Evolutionary conservation across 2,888 invertebrate genomes (phyloP).

Genomic region (Acleris sparsana): DNA sequence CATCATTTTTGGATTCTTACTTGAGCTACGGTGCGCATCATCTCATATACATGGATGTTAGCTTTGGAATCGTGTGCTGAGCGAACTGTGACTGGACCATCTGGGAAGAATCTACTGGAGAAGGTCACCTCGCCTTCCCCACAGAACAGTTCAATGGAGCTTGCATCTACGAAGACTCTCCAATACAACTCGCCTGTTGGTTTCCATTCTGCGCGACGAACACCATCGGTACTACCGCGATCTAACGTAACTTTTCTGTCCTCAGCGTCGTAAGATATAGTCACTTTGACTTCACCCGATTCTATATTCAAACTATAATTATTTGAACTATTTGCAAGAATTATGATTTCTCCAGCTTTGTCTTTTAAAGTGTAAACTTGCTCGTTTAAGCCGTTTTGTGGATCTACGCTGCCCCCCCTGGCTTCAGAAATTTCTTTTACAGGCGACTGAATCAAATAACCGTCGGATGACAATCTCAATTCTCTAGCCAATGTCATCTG

Average conservation of each 20-base stretch:
- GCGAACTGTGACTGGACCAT: conserved; percentile 38
- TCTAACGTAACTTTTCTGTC: conserved; percentile 55
- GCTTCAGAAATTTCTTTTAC: conserved; percentile 47
- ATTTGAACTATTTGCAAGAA: conserved; percentile 43
- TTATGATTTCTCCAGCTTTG: conserved; percentile 59
- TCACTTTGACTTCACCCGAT: conserved; percentile 48
- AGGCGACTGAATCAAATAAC: conserved; percentile 59
- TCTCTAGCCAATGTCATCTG: conserved; percentile 66
- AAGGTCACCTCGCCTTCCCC: conserved; percentile 46
- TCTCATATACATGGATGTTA: conserved; percentile 16
- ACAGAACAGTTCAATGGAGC: conserved; percentile 45
- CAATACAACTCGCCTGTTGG: conserved; percentile 49
- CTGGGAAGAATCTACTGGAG: conserved; percentile 45
- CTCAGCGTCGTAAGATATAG: conserved; percentile 51
- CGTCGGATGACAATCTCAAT: conserved; percentile 52
- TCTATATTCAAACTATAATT: conserved; percentile 56
- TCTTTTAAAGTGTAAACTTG: conserved; percentile 45
- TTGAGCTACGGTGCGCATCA: conserved; percentile 16
- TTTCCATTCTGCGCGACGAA: conserved; percentile 60
- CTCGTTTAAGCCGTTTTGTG: conserved; percentile 44
- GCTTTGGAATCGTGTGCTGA: conserved; percentile 4
- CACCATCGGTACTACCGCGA: conserved; percentile 63
- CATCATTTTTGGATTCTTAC: conserved; percentile 5
- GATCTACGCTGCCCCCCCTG: conserved; percentile 44
- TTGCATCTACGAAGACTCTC: conserved; percentile 49